These are phyloP conservation scores for Potorous gilbertii DNA, from an alignment of 2,797 vertebrate genomes.

Conservation along the genomic window DNA sequence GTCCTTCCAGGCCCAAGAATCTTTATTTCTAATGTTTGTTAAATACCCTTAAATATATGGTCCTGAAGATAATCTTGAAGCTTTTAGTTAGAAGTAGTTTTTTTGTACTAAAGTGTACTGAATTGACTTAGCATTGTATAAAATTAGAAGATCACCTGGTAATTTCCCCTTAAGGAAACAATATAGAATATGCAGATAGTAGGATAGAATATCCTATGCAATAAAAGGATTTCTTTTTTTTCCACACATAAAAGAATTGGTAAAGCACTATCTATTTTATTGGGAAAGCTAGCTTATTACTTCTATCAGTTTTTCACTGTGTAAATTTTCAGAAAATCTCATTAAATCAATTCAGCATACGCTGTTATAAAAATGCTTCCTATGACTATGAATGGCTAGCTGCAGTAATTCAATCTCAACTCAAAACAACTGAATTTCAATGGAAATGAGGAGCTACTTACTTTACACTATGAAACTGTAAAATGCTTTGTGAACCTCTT, in stretches of 20 bases:
- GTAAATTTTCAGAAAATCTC: conserved; percentile 29
- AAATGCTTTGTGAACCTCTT: conserved; percentile 43
- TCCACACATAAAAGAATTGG: not conserved
- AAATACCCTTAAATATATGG: not conserved
- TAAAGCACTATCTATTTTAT: not conserved
- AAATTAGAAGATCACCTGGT: not conserved
- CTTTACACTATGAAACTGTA: conserved; percentile 1
- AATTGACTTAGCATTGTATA: not conserved
- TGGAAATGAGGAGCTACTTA: not conserved
- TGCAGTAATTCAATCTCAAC: conserved; percentile 9
- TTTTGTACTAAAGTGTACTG: not conserved
- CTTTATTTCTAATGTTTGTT: not conserved
- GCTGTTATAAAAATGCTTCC: not conserved
- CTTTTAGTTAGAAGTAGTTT: not conserved
- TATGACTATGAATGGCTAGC: conserved; percentile 1
- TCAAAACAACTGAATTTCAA: not conserved
- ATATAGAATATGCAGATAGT: not conserved
- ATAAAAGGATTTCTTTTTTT: not conserved
- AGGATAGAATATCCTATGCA: not conserved
- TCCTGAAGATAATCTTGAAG: not conserved
- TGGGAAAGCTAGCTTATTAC: not conserved
- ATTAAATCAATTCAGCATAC: conserved; percentile 28
- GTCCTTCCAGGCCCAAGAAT: not conserved
- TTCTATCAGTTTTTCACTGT: conserved; percentile 16
- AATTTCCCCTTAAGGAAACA: not conserved